Evolutionary conservation across 2,888 invertebrate genomes (phyloP).

Genomic region (Athalia rosae): DNA sequence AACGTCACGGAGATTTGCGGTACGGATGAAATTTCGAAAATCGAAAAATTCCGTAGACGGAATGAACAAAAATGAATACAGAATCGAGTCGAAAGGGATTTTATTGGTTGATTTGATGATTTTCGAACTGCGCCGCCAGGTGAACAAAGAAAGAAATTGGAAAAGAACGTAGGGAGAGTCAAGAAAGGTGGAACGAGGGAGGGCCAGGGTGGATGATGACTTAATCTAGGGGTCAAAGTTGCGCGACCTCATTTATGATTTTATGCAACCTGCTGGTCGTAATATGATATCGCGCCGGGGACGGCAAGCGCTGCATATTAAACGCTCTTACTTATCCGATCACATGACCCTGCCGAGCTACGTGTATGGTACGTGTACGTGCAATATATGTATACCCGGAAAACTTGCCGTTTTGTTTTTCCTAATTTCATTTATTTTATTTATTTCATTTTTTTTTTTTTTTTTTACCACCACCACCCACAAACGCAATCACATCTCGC

Average conservation of each 20-base stretch:
- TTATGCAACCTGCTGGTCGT: conserved; percentile 65
- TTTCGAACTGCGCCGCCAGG: no score
- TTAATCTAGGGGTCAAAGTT: conserved; percentile 60
- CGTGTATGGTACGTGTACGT: not conserved
- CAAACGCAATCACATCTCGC: no score
- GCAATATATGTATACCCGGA: not conserved
- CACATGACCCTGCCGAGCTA: conserved; percentile 35
- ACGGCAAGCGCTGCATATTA: conserved; percentile 61
- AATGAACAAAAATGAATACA: no score
- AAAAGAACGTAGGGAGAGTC: not conserved
- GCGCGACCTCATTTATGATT: conserved; percentile 66
- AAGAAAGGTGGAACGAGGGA: not conserved
- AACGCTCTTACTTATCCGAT: conserved; percentile 52
- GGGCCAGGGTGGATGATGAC: conserved; percentile 59
- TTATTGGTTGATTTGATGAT: no score
- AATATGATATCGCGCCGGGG: conserved; percentile 62
- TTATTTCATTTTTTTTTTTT: no score
- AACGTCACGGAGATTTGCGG: no score
- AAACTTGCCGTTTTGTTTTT: no score
- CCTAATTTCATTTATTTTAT: no score
- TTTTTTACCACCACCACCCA: no score
- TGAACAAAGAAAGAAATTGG: not conserved
- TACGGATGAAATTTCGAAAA: no score
- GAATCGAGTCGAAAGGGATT: no score
- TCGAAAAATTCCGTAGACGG: no score